phyloP scores from a whole-genome alignment of 2,113 vertebrate species.

The Eptesicus fuscus region DNA sequence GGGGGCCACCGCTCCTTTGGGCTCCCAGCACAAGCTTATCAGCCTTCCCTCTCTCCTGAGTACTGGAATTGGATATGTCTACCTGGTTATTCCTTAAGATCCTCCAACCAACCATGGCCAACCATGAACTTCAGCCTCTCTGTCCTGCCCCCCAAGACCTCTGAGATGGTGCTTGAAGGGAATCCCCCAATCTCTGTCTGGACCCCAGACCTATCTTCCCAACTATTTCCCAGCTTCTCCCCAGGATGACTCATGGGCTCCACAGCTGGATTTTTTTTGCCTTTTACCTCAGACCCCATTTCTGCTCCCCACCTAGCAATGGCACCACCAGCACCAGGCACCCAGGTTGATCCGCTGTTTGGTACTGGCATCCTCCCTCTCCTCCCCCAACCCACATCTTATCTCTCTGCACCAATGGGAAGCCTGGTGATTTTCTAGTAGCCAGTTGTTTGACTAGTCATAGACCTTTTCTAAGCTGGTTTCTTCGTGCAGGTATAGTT shows the following conservation, averaged over 20 bases:
- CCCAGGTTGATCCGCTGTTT: not conserved
- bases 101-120: not conserved
- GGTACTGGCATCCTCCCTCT: not conserved
- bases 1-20: accelerated
- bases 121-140: not conserved
- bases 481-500: not conserved
- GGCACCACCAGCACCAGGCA: not conserved
- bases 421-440: not conserved
- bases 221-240: not conserved
- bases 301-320: not conserved
- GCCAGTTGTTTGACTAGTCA: not conserved
- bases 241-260: not conserved
- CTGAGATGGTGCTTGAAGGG: not conserved
- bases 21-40: accelerated
- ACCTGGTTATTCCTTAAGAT: not conserved
- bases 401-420: not conserved
- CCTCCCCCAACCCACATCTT: not conserved
- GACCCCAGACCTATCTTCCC: not conserved
- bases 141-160: accelerated
- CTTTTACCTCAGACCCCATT: not conserved
- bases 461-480: not conserved
- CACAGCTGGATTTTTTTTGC: not conserved
- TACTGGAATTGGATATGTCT: not conserved
- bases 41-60: not conserved
- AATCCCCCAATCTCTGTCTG: not conserved